Conservation (phyloP, 2,797 vertebrate species). For the Galagoides demidoff region DNA sequence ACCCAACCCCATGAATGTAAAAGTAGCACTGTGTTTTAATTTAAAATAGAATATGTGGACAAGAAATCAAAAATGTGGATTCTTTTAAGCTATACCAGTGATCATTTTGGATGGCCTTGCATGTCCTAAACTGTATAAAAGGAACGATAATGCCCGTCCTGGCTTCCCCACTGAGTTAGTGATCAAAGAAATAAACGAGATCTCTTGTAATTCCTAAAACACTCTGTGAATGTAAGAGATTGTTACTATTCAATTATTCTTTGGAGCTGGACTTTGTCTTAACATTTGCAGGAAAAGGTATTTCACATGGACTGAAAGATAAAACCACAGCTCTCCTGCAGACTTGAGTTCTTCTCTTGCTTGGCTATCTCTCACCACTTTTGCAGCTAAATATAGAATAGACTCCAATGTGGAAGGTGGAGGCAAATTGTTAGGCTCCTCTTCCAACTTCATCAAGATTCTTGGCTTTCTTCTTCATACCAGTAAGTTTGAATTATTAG, state of each 20-base stretch:
- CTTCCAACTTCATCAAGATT: constrained; percentile 77
- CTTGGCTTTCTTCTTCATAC: constrained; percentile 75
- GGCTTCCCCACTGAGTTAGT: not conserved
- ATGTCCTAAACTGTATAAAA: not conserved
- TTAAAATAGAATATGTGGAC: not conserved
- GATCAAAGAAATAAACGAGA: constrained; percentile 29
- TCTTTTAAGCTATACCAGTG: not conserved
- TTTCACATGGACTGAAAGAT: not conserved
- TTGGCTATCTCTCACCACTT: constrained; percentile 20
- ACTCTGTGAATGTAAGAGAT: not conserved
- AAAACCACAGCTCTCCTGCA: not conserved
- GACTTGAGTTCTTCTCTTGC: not conserved
- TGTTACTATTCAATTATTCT: not conserved
- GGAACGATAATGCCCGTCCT: not conserved
- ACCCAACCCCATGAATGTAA: not conserved
- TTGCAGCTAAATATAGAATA: constrained; percentile 31
- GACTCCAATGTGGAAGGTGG: constrained; percentile 6
- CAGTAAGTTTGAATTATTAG: constrained; percentile 81
- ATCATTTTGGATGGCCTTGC: not conserved
- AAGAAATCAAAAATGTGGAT: not conserved
- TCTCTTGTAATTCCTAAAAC: not conserved
- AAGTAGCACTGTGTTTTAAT: constrained; percentile 31
- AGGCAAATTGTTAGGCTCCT: constrained; percentile 65
- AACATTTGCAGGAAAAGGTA: constrained; percentile 2
- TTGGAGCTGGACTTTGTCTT: constrained; percentile 27